phyloP scores from a whole-genome alignment of 2,797 vertebrate genomes.

The Poeciliopsis infans region DNA sequence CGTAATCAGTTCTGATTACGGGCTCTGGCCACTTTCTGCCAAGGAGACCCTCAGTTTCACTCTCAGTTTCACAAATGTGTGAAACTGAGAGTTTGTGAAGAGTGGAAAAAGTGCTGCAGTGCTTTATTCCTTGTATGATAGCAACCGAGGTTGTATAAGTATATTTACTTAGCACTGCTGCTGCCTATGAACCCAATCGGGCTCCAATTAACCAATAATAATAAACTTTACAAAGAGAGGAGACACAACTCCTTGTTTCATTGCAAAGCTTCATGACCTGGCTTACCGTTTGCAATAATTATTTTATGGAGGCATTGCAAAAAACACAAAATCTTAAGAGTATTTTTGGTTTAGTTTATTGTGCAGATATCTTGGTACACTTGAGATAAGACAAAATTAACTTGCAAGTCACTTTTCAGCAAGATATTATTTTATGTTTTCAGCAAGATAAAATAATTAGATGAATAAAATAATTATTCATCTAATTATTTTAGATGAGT shows the following conservation, averaged over 20 bases:
- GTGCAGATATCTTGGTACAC: no score
- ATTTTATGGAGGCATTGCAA: not conserved
- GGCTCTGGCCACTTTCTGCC: conserved; percentile 39
- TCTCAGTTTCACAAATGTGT: conserved; percentile 29
- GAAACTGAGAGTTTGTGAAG: conserved; percentile 5
- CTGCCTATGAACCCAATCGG: not conserved
- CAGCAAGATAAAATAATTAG: no score
- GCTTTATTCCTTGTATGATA: not conserved
- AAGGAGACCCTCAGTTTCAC: conserved; percentile 9
- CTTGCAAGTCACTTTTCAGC: no score
- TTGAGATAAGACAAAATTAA: no score
- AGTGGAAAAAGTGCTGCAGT: not conserved
- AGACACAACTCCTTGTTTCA: not conserved
- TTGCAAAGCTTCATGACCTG: not conserved
- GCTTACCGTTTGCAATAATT: not conserved
- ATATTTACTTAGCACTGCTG: not conserved
- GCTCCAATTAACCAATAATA: not conserved
- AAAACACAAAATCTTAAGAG: no score
- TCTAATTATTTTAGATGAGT: no score
- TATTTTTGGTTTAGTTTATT: no score
- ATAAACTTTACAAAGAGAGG: not conserved
- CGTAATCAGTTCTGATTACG: conserved; percentile 53
- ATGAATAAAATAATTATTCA: no score
- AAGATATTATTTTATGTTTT: no score
- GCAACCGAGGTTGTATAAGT: not conserved